A percentile compares a stretch with the other conserved stretches of the same genome.
Conservation (phyloP, 2,888 invertebrate species). For the Melolontha melolontha region DNA sequence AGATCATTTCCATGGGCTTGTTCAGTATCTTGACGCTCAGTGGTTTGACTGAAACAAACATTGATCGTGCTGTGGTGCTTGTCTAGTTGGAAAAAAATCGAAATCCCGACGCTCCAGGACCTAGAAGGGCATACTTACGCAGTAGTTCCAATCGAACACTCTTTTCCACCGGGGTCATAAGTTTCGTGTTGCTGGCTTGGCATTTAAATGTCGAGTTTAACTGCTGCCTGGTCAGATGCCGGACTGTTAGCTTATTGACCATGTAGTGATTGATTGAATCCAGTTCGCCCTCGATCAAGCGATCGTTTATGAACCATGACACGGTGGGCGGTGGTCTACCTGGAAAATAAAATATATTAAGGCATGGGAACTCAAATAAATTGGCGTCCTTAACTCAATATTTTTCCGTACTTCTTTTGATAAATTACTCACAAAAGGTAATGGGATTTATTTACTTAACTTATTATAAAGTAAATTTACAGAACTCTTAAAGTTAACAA, state of each 20-base stretch:
- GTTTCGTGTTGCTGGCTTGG: constrained; percentile 87
- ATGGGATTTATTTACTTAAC: too few relatives aligned
- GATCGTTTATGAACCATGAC: constrained; percentile 83
- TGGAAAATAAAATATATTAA: constrained; percentile 60
- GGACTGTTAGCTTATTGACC: constrained; percentile 82
- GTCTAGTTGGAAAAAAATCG: constrained; percentile 6
- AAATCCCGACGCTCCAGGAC: constrained; percentile 14
- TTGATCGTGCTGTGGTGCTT: not conserved
- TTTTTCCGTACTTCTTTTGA: too few relatives aligned
- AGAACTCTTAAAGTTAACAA: too few relatives aligned
- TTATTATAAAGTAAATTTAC: too few relatives aligned
- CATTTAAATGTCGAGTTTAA: constrained; percentile 90
- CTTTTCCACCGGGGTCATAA: constrained; percentile 86
- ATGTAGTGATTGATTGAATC: constrained; percentile 80
- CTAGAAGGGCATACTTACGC: constrained; percentile 71
- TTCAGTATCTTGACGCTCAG: constrained; percentile 80
- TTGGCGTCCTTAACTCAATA: not conserved
- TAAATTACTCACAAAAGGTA: too few relatives aligned
- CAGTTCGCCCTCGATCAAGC: constrained; percentile 78
- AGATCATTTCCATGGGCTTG: constrained; percentile 82
- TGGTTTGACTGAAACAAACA: constrained; percentile 78
- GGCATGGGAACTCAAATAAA: not conserved
- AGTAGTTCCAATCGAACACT: constrained; percentile 86
- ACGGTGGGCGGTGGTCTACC: constrained; percentile 88
- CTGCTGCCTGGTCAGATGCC: constrained; percentile 79